A percentile compares a stretch with the other conserved stretches of the same genome.
These are phyloP conservation scores for Pavo muticus DNA, from an alignment of 2,113 vertebrate species.

Conservation along the genomic window DNA sequence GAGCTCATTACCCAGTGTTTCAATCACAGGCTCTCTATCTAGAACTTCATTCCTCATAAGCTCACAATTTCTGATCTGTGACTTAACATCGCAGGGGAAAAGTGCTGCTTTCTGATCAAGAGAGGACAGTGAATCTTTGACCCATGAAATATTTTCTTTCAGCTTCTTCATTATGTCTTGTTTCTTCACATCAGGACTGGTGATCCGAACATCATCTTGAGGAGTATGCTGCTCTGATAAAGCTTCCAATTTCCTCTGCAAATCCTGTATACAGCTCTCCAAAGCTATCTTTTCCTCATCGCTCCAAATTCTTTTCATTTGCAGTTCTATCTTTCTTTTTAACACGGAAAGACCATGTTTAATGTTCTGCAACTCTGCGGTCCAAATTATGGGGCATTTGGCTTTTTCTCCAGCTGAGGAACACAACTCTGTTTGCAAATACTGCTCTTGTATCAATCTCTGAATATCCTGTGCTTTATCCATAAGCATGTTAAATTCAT, in stretches of 20 bases:
- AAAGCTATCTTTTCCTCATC: constrained; percentile 78
- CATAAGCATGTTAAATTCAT: constrained; percentile 75
- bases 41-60: constrained; percentile 79
- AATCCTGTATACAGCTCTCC: constrained; percentile 74
- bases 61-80: constrained; percentile 85
- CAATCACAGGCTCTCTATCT: constrained; percentile 78
- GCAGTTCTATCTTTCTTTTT: constrained; percentile 75
- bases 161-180: constrained; percentile 78
- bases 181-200: constrained; percentile 70
- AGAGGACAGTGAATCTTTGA: constrained; percentile 77
- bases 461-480: constrained; percentile 72
- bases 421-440: constrained; percentile 25
- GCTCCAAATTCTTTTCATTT: constrained; percentile 80
- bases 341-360: constrained; percentile 76
- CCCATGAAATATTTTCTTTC: constrained; percentile 83
- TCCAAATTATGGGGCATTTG: constrained; percentile 67
- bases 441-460: constrained; percentile 73
- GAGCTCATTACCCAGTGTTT: constrained; percentile 78
- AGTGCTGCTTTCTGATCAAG: constrained; percentile 79
- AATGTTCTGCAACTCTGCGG: constrained; percentile 79
- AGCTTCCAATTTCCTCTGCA: constrained; percentile 76
- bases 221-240: constrained; percentile 64
- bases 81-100: constrained; percentile 84
- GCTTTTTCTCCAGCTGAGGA: constrained; percentile 64
- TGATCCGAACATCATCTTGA: constrained; percentile 26